These are phyloP conservation scores for Mesochorus sp. DNA, from an alignment of 2,888 invertebrate species.

Conservation along the genomic window DNA sequence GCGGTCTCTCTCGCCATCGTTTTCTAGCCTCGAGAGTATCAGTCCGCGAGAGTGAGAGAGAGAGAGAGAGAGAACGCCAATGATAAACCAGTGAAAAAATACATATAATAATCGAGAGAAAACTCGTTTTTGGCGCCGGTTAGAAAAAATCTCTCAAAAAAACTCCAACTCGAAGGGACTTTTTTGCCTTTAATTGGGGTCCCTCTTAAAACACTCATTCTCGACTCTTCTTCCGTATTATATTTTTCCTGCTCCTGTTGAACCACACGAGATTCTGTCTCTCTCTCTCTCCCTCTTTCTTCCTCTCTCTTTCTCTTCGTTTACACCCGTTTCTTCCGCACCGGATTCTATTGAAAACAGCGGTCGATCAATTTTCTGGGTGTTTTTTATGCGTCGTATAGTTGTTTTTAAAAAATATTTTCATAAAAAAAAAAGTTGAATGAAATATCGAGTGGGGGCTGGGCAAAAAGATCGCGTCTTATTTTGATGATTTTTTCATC, in stretches of 20 bases:
- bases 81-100: not conserved
- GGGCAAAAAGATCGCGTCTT: no score
- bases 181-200: not conserved
- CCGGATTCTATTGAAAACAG: constrained; percentile 66
- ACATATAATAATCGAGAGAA: constrained; percentile 37
- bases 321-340: constrained; percentile 35
- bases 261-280: constrained; percentile 37
- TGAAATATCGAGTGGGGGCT: no score
- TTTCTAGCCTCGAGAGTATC: constrained; percentile 2
- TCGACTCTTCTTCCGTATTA: not conserved
- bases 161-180: constrained; percentile 18
- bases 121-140: constrained; percentile 62
- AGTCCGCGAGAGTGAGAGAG: not conserved
- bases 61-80: not conserved
- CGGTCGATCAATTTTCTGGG: constrained; percentile 67
- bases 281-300: constrained; percentile 14
- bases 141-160: constrained; percentile 55
- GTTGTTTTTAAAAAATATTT: no score
- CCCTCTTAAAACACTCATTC: no score
- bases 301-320: not conserved
- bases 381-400: no score
- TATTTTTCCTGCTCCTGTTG: not conserved
- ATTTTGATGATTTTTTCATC: no score
- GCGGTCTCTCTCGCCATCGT: constrained; percentile 15
- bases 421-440: no score